phyloP scores from a whole-genome alignment of 1,140 invertebrate genomes.

The Anastatus disparis region DNA sequence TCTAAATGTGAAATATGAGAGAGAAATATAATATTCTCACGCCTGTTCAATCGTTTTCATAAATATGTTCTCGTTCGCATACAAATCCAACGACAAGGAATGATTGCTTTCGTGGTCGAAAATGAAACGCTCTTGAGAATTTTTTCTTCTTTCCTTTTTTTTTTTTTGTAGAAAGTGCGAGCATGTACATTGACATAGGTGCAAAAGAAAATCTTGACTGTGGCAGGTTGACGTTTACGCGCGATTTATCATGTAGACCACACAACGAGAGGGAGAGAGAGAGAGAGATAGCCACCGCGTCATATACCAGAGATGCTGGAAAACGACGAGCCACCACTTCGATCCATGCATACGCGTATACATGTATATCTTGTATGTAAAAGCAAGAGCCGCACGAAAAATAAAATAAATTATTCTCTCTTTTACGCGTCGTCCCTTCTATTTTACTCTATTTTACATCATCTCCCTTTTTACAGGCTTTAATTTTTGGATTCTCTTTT shows the following conservation, averaged over 20 bases:
- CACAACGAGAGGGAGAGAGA: too few relatives aligned
- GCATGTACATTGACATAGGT: neutral
- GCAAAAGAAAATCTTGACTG: slow-evolving; percentile 18
- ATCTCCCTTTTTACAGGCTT: neutral
- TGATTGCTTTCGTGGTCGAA: slow-evolving; percentile 5
- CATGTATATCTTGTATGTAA: neutral
- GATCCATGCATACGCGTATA: neutral
- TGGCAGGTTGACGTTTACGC: slow-evolving; percentile 25
- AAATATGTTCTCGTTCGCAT: neutral
- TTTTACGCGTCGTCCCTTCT: too few relatives aligned
- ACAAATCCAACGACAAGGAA: slow-evolving; percentile 17
- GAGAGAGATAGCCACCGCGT: too few relatives aligned
- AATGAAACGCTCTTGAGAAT: neutral
- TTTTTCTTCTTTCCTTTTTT: neutral
- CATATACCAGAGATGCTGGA: too few relatives aligned
- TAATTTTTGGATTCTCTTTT: neutral
- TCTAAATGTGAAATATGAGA: too few relatives aligned
- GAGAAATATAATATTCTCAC: too few relatives aligned
- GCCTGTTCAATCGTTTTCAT: slow-evolving; percentile 3
- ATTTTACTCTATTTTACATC: too few relatives aligned
- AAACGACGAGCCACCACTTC: too few relatives aligned
- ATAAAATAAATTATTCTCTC: slow-evolving; percentile 10
- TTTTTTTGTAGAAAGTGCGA: too few relatives aligned
- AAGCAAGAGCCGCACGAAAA: neutral
- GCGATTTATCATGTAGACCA: slow-evolving; percentile 10